These are phyloP conservation scores for Halictus rubicundus DNA, from an alignment of 1,140 invertebrate genomes.

Conservation along the genomic window DNA sequence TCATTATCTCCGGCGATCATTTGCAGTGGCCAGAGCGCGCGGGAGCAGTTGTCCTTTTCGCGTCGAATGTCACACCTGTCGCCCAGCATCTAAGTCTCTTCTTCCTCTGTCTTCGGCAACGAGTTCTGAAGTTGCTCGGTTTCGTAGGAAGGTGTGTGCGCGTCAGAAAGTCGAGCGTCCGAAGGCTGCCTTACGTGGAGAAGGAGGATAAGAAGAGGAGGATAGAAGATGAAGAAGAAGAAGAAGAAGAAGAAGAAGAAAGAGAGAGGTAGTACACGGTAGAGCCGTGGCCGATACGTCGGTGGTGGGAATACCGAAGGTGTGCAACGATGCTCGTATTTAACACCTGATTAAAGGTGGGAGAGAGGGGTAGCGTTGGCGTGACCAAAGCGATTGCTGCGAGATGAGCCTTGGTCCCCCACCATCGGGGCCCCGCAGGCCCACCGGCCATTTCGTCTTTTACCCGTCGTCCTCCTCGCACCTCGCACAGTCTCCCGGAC, in stretches of 20 bases:
- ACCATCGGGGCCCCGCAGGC: conserved; percentile 12
- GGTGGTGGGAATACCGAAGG: conserved; percentile 46
- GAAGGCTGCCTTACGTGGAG: not conserved
- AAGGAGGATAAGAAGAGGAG: too few species aligned
- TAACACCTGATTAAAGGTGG: conserved; percentile 77
- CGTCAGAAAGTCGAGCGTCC: not conserved
- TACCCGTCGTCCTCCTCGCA: conserved; percentile 48
- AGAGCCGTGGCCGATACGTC: conserved; percentile 7
- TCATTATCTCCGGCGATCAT: not conserved
- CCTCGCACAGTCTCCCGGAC: conserved; percentile 48
- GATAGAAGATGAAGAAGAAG: too few species aligned
- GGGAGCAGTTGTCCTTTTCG: too few species aligned
- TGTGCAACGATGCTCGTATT: conserved; percentile 74
- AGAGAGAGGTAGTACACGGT: too few species aligned
- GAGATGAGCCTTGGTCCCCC: conserved; percentile 64
- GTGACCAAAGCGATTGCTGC: conserved; percentile 73
- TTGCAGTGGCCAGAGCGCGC: too few species aligned
- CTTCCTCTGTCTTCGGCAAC: not conserved
- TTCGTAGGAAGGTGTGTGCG: not conserved
- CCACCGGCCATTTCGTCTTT: conserved; percentile 41
- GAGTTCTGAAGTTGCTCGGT: not conserved
- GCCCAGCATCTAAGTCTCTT: conserved; percentile 10
- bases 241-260: too few species aligned
- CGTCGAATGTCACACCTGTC: conserved; percentile 33
- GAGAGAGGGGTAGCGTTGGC: conserved; percentile 64